Evolutionary conservation across 2,888 invertebrate genomes (phyloP).

Genomic region (Pseudococcus jackbeardsleyi): DNA sequence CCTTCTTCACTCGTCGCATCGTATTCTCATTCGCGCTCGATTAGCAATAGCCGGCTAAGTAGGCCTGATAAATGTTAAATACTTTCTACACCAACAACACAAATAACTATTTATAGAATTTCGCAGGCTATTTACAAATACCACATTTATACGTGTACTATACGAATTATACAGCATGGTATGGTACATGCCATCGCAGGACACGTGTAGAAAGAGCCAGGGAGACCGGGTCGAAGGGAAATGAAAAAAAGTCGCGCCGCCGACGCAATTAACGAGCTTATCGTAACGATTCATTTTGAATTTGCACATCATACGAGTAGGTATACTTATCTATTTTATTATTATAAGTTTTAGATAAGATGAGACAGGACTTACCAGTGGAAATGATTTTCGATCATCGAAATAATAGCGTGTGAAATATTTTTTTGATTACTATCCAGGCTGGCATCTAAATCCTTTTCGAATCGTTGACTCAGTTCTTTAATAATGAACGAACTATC

Average conservation of each 20-base stretch:
- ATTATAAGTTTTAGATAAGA: neutral
- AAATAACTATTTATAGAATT: neutral
- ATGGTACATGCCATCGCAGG: too few species aligned
- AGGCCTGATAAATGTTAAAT: conserved; percentile 5
- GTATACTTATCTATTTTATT: too few species aligned
- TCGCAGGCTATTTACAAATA: conserved; percentile 1
- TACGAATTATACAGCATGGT: too few species aligned
- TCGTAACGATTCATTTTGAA: neutral
- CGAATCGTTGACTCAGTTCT: conserved; percentile 85
- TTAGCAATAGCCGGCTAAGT: neutral
- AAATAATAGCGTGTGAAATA: conserved; percentile 90
- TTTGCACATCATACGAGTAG: neutral
- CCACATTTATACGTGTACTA: neutral
- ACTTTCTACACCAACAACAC: neutral
- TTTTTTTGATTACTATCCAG: conserved; percentile 88
- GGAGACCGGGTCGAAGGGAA: too few species aligned
- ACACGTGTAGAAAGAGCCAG: too few species aligned
- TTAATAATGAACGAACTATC: conserved; percentile 93
- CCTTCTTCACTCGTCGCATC: neutral
- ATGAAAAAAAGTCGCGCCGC: neutral
- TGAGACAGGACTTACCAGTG: conserved; percentile 76
- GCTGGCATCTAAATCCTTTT: conserved; percentile 85
- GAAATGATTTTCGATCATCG: conserved; percentile 95
- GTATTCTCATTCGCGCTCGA: neutral
- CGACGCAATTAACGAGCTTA: neutral